These are phyloP conservation scores for Oncorhynchus keta DNA, from an alignment of 2,113 vertebrate species.

Conservation along the genomic window DNA sequence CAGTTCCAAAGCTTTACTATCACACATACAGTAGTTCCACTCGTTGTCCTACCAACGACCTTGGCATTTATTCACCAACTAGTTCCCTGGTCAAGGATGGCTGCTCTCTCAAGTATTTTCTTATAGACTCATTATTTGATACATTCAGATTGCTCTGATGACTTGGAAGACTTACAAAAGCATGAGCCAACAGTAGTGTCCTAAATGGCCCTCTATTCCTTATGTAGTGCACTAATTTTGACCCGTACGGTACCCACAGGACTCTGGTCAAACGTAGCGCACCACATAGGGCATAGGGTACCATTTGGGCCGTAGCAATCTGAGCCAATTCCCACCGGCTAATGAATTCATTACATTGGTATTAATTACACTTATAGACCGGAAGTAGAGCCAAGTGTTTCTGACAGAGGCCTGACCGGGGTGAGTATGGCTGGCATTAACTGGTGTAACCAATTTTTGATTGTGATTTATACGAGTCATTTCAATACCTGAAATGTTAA, in stretches of 20 bases:
- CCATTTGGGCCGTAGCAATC: constrained; percentile 28
- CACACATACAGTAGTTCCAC: not conserved
- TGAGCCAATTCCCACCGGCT: constrained; percentile 55
- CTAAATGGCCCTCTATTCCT: no score
- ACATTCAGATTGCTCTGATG: constrained; percentile 49
- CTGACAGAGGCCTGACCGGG: constrained; percentile 57
- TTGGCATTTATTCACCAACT: not conserved
- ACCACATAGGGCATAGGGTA: no score
- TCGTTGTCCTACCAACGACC: not conserved
- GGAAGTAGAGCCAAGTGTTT: constrained; percentile 54
- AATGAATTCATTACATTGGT: constrained; percentile 70
- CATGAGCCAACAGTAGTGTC: constrained; percentile 21
- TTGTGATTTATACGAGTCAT: constrained; percentile 74
- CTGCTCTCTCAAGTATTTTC: not conserved
- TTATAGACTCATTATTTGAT: constrained; percentile 3
- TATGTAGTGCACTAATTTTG: no score
- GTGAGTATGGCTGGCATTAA: constrained; percentile 71
- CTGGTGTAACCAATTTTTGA: constrained; percentile 68
- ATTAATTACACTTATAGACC: constrained; percentile 64
- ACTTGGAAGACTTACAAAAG: constrained; percentile 25
- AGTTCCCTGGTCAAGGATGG: not conserved
- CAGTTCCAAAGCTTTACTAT: not conserved
- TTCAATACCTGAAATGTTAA: constrained; percentile 72
- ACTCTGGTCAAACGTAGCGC: no score
- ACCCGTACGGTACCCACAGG: no score